These are phyloP conservation scores for Nothoprocta perdicaria DNA, from an alignment of 2,113 vertebrate species.

Conservation along the genomic window DNA sequence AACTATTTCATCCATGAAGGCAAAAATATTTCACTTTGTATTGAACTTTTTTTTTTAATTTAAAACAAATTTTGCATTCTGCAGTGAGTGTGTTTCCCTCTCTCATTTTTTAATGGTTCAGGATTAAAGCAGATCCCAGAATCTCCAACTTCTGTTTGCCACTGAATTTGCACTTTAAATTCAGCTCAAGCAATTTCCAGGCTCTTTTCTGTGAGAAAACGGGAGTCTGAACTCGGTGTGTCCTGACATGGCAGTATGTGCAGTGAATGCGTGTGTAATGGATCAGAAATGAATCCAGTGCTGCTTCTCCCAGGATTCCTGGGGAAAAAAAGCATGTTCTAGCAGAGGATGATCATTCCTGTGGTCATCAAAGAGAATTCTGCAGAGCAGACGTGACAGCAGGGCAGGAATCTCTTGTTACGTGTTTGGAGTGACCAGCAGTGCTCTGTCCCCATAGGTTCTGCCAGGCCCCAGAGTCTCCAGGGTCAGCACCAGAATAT, in stretches of 20 bases:
- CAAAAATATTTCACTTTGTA: not conserved
- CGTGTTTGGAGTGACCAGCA: not conserved
- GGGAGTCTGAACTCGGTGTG: conserved; percentile 5
- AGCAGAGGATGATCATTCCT: not conserved
- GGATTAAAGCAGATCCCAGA: not conserved
- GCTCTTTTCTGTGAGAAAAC: not conserved
- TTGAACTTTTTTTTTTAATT: not conserved
- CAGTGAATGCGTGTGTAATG: conserved; percentile 15
- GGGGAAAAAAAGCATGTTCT: not conserved
- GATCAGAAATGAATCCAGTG: not conserved
- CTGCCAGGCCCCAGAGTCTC: not conserved
- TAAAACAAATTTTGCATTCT: not conserved
- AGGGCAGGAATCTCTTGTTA: not conserved
- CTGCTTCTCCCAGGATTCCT: not conserved
- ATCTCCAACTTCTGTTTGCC: not conserved
- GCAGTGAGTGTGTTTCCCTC: not conserved
- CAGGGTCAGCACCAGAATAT: not conserved
- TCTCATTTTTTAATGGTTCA: not conserved
- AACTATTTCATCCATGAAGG: not conserved
- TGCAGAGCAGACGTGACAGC: not conserved
- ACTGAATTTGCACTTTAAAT: conserved; percentile 3
- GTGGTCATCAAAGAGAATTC: not conserved
- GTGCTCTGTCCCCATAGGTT: fast-evolving
- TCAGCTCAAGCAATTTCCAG: not conserved
- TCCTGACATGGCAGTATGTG: not conserved